Evolutionary conservation across 2,797 vertebrate genomes (phyloP).

Genomic region (Enteromius argenteus): DNA sequence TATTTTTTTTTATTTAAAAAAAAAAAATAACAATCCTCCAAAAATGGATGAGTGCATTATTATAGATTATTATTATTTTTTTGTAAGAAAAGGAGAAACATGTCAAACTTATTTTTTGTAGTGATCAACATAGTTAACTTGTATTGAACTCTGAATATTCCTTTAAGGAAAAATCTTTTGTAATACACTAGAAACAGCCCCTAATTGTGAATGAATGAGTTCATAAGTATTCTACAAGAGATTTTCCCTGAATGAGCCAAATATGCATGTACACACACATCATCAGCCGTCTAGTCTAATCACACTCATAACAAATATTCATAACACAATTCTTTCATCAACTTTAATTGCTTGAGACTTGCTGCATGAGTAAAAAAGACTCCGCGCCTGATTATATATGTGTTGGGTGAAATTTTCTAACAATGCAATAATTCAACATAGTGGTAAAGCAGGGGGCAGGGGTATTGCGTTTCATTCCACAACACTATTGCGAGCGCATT

Average conservation of each 20-base stretch:
- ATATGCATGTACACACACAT: constrained; percentile 44
- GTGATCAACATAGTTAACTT: background rate
- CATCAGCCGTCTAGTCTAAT: constrained; percentile 38
- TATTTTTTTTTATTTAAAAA: background rate
- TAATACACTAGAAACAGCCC: background rate
- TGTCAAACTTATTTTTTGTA: background rate
- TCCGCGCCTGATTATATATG: constrained; percentile 24
- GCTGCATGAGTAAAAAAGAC: constrained; percentile 37
- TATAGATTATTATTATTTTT: background rate
- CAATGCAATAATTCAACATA: constrained; percentile 56
- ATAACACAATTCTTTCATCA: constrained; percentile 40
- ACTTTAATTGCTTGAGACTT: constrained; percentile 45
- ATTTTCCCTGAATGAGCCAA: constrained; percentile 38
- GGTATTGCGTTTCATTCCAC: constrained; percentile 43
- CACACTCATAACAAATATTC: constrained; percentile 48
- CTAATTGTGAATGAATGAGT: constrained; percentile 29
- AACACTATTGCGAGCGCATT: constrained; percentile 67
- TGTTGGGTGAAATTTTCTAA: constrained; percentile 49
- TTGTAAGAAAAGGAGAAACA: background rate
- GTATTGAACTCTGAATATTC: background rate
- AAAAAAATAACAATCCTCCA: background rate
- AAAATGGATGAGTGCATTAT: background rate
- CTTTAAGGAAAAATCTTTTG: background rate
- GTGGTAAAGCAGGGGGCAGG: constrained; percentile 30
- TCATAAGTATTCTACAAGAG: constrained; percentile 36